These are phyloP conservation scores for Hypomecis atomaria DNA, from an alignment of 2,888 invertebrate genomes.

Conservation along the genomic window DNA sequence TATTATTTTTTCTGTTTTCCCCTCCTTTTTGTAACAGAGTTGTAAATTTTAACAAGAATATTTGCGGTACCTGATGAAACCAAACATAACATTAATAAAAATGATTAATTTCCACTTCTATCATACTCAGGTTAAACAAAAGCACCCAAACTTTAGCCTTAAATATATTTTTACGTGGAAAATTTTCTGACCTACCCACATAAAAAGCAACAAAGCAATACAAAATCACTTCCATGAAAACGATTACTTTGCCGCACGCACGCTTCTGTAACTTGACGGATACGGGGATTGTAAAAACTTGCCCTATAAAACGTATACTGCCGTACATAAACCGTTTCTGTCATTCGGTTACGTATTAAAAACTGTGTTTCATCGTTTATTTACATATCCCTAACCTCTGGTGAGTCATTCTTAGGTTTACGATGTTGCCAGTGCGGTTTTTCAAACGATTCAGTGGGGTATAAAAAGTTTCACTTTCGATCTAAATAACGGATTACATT, in stretches of 20 bases:
- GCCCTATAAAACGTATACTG: slow-evolving; percentile 28
- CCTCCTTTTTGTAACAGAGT: too few relatives aligned
- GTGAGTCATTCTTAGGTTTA: slow-evolving; percentile 42
- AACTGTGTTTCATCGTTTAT: slow-evolving; percentile 48
- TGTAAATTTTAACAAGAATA: too few relatives aligned
- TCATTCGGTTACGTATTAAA: slow-evolving; percentile 37
- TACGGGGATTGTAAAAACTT: slow-evolving; percentile 22
- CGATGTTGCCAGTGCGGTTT: slow-evolving; percentile 39
- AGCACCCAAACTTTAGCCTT: too few relatives aligned
- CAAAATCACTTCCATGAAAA: slow-evolving; percentile 9
- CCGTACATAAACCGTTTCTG: slow-evolving; percentile 26
- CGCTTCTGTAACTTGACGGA: slow-evolving; percentile 16
- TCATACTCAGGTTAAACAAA: too few relatives aligned
- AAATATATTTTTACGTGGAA: too few relatives aligned
- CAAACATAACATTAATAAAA: too few relatives aligned
- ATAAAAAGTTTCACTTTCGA: slow-evolving; percentile 31
- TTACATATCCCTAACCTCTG: slow-evolving; percentile 43
- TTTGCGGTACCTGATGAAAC: too few relatives aligned
- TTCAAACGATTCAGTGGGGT: slow-evolving; percentile 20
- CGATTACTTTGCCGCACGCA: slow-evolving; percentile 5
- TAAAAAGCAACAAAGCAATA: slow-evolving; percentile 11
- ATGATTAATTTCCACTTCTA: too few relatives aligned
- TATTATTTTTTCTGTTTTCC: too few relatives aligned
- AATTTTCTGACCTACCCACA: neutral
- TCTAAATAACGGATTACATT: slow-evolving; percentile 20